phyloP scores from a whole-genome alignment of 1,140 invertebrate genomes.

The Ooceraea biroi region DNA sequence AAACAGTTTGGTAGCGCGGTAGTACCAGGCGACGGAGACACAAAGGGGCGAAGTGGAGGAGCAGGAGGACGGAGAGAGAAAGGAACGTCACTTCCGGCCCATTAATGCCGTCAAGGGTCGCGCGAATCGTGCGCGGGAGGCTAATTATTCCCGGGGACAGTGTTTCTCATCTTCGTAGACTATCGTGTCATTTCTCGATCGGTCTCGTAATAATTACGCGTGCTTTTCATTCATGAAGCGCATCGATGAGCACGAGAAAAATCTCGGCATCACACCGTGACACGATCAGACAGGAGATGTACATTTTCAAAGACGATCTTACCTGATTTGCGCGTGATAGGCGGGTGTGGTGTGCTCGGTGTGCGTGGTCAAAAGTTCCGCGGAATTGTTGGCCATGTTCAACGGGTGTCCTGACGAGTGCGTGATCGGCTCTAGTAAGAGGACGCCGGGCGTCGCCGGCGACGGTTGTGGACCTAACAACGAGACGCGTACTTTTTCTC shows the following conservation, averaged over 20 bases:
- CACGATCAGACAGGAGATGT: no score
- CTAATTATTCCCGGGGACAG: constrained; percentile 72
- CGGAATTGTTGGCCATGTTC: constrained; percentile 80
- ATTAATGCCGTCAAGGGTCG: constrained; percentile 77
- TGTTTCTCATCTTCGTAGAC: constrained; percentile 65
- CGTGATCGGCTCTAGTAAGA: constrained; percentile 82
- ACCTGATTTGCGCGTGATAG: constrained; percentile 85
- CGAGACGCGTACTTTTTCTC: constrained; percentile 85
- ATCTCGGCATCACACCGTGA: no score
- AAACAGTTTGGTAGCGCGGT: constrained; percentile 56
- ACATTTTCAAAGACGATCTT: not conserved
- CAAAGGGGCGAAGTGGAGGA: constrained; percentile 22
- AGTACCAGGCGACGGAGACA: constrained; percentile 39
- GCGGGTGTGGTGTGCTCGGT: constrained; percentile 84
- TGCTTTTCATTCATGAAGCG: not conserved
- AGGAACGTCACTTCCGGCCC: constrained; percentile 80
- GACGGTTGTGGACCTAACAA: constrained; percentile 84
- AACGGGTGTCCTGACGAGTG: constrained; percentile 75
- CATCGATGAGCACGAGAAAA: no score
- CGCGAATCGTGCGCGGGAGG: constrained; percentile 60
- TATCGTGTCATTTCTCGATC: not conserved
- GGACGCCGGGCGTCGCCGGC: constrained; percentile 84
- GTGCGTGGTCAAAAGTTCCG: constrained; percentile 84
- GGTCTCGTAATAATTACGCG: not conserved
- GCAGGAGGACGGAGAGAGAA: constrained; percentile 43